Evolutionary conservation across 2,888 invertebrate species (phyloP).

Genomic region (Meliscaeva auricollis): DNA sequence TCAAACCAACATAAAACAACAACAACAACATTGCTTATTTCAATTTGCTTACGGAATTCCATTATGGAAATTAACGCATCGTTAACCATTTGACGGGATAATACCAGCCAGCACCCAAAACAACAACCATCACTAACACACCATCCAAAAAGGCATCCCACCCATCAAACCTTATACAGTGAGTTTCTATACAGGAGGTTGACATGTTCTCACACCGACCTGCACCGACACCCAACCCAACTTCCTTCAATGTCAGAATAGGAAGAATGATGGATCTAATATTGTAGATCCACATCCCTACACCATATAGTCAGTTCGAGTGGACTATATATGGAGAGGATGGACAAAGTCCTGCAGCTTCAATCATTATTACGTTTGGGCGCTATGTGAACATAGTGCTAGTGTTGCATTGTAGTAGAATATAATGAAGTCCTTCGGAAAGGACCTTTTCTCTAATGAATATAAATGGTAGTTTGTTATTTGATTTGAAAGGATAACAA

Average conservation of each 20-base stretch:
- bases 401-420: slow-evolving; percentile 36
- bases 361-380: slow-evolving; percentile 69
- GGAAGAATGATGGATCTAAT: slow-evolving; percentile 72
- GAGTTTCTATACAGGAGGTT: slow-evolving; percentile 33
- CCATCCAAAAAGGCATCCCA: slow-evolving; percentile 30
- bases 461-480: slow-evolving; percentile 76
- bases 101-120: slow-evolving; percentile 64
- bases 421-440: slow-evolving; percentile 44
- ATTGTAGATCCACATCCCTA: slow-evolving; percentile 10
- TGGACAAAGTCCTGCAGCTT: slow-evolving; percentile 67
- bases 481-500: slow-evolving; percentile 76
- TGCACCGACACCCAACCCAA: neutral
- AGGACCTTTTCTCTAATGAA: slow-evolving; percentile 65
- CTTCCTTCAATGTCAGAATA: slow-evolving; percentile 46
- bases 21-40: slow-evolving; percentile 57
- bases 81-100: slow-evolving; percentile 80
- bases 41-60: slow-evolving; percentile 77
- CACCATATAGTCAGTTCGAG: neutral
- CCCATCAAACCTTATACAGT: neutral
- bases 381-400: slow-evolving; percentile 33
- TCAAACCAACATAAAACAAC: slow-evolving; percentile 14
- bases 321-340: slow-evolving; percentile 5
- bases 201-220: slow-evolving; percentile 58
- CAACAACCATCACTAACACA: slow-evolving; percentile 17
- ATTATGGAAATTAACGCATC: slow-evolving; percentile 81